Evolutionary conservation across 2,888 invertebrate species (phyloP), one percentile per base, ranked within the genome.

Genomic region (Amiota minor): DNA sequence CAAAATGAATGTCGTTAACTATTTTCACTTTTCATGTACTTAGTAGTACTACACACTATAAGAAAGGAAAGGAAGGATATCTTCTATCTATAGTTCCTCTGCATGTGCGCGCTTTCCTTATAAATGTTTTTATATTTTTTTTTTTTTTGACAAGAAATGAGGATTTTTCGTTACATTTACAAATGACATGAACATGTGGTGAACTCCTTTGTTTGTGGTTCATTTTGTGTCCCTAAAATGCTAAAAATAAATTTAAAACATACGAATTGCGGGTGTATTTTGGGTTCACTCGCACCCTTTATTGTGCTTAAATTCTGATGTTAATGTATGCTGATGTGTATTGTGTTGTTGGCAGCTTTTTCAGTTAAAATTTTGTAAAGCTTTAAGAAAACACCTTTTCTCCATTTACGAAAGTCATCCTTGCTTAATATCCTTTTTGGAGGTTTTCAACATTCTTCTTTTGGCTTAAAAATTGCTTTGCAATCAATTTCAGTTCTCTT

Each of bases 381-480:
- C 20, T 59, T 59, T 1, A 11, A 11, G 9, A 56, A 56, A 56
- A 18, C 56, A 16, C 16, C 1, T 56, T 56, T 59, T 59, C 59
- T 35, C 35, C 2, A 35, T 35, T 35, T 35, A 59, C 18, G 23
- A 16, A 59, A 59, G 59, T 59, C 59, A 59, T 59, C 18, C 59
- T 59, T 59, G 59, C 23, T 59, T 20, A 59, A 59, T 59, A 59
- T 16, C 59, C 20, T 59, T 59, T 59, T 59, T 20, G 16, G 59
- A 20, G 8, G 8, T 45, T 64, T 23, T 11, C 49, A 47, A 18
- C 18, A n/a, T 18, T 18, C 11, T 59, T 20, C 23, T 8, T 23
- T 16, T 18, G 59, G 46, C 49, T 46, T 65, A 55, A 53, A 67
- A 70, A 70, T 45, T 56, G 70, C 70, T 70, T 56, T 23, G 70